Evolutionary conservation across 2,888 invertebrate species (phyloP).

Genomic region (Tortricodes alternella): DNA sequence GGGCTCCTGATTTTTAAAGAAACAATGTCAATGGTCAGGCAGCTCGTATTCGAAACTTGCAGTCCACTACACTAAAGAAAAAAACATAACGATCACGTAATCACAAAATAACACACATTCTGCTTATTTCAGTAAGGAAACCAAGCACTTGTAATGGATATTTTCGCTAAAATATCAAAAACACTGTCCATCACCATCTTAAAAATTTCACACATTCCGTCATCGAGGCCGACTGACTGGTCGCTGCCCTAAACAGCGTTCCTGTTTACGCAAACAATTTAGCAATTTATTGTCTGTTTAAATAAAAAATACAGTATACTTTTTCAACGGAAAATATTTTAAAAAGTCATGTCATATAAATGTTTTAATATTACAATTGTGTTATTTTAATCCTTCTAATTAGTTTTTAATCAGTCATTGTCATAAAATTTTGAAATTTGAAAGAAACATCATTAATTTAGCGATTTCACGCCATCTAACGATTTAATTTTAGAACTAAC

Average conservation of each 20-base stretch:
- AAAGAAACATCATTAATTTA: too few species aligned
- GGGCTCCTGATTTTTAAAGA: constrained; percentile 69
- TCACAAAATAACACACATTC: constrained; percentile 53
- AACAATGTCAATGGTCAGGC: constrained; percentile 79
- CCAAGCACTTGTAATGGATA: constrained; percentile 53
- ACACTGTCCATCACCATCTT: constrained; percentile 79
- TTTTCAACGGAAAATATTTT: too few species aligned
- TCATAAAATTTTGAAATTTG: too few species aligned
- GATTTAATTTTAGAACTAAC: too few species aligned
- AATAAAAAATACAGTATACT: too few species aligned
- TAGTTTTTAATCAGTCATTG: too few species aligned
- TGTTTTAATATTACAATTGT: too few species aligned
- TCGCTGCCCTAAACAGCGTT: constrained; percentile 69
- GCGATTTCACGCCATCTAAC: too few species aligned
- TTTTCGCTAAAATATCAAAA: constrained; percentile 57
- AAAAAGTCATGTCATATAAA: too few species aligned
- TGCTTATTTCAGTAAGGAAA: constrained; percentile 44
- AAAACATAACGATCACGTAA: constrained; percentile 37
- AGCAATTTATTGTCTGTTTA: neutral
- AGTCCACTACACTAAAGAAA: constrained; percentile 48
- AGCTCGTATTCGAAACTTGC: constrained; percentile 65
- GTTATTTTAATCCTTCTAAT: too few species aligned
- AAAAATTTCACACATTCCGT: constrained; percentile 80
- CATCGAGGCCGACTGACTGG: constrained; percentile 78
- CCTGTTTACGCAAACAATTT: constrained; percentile 47